Base-by-base conservation (phyloP, 30 jellyfish, hydroid and myxozoan genomes). In the Aurelia aurita region DNA sequence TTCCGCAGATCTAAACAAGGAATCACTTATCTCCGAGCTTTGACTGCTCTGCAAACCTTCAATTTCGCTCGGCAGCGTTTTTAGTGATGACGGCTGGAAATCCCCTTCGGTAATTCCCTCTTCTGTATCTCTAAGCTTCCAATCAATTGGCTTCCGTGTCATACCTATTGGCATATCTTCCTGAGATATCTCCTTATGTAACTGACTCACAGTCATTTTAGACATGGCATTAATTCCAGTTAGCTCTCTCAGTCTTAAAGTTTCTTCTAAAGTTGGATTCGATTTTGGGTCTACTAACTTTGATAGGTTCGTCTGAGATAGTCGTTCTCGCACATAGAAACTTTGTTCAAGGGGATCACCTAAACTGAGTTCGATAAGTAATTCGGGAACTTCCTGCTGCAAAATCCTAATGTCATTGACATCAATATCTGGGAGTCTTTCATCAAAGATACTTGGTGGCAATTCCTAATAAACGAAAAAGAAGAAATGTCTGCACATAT, bases 141-240 rank as follows among this genome's bases (percentile, higher is more conserved):
- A 91, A 46, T 61, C 85, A 55, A 80, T 49, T 22, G 44, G 83
- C 72, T 66, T 83, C 19, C 65, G 85, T 35, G 91, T 35, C 29
- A 72, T 22, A 54, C 78, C 98, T 16, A 74, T 26, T 19, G 82
- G 92, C 43, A 79, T 80, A 63, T 78, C 93, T 58, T 82, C 92
- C 15, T 76, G 87, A 28, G 98, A 92, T 25, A 92, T 92, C 63
- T 92, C 98, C 16, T 96, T 96, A 21, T 92, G 90, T 54, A 92
- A 72, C 25, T 78, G 96, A 65, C 98, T 92, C 61, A 92, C 94
- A 3, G 98, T 92, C 84, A 92, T 63, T 26, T 76, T 84, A n/a
- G 83, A 67, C 34, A 66, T 75, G 28, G 65, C 69, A 34, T 90
- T 85, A 0, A 68, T 72, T 25, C 78, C 82, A 4, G 95, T 86